These are phyloP conservation scores for Agrotis exclamationis DNA, from an alignment of 2,888 invertebrate genomes.

Conservation along the genomic window DNA sequence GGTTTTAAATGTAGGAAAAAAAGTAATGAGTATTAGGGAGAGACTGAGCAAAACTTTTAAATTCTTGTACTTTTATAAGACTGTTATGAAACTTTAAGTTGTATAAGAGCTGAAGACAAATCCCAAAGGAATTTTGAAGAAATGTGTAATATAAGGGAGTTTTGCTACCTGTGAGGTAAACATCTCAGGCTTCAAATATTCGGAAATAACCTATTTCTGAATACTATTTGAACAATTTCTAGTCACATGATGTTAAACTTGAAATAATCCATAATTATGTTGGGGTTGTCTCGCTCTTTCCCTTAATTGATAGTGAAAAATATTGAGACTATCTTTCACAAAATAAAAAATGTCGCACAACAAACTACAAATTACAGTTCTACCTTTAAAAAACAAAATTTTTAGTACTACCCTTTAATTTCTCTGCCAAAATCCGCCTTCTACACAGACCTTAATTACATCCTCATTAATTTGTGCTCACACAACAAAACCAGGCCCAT, in stretches of 20 bases:
- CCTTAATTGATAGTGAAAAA: too few relatives aligned
- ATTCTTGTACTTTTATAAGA: conserved; percentile 14
- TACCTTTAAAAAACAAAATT: conserved; percentile 8
- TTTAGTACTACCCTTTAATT: conserved; percentile 41
- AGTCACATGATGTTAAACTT: too few relatives aligned
- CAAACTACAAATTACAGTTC: conserved; percentile 25
- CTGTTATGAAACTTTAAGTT: conserved; percentile 20
- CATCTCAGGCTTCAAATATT: not conserved
- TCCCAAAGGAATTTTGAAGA: conserved; percentile 31
- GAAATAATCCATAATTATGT: too few relatives aligned
- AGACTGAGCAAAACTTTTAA: conserved; percentile 10
- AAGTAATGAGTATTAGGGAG: conserved; percentile 24
- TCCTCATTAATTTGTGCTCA: conserved; percentile 61
- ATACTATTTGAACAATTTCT: too few relatives aligned
- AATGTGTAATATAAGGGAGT: not conserved
- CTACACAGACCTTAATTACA: conserved; percentile 59
- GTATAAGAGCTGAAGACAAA: conserved; percentile 3
- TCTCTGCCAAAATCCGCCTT: conserved; percentile 46
- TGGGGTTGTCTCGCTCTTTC: too few relatives aligned
- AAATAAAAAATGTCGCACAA: too few relatives aligned
- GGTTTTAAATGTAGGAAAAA: conserved; percentile 38
- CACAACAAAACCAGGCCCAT: conserved; percentile 41
- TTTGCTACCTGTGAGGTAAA: not conserved
- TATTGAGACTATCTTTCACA: too few relatives aligned
- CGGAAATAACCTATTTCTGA: too few relatives aligned